phyloP scores from a whole-genome alignment of 2,797 vertebrate genomes.

The Steatocranus sp. region DNA sequence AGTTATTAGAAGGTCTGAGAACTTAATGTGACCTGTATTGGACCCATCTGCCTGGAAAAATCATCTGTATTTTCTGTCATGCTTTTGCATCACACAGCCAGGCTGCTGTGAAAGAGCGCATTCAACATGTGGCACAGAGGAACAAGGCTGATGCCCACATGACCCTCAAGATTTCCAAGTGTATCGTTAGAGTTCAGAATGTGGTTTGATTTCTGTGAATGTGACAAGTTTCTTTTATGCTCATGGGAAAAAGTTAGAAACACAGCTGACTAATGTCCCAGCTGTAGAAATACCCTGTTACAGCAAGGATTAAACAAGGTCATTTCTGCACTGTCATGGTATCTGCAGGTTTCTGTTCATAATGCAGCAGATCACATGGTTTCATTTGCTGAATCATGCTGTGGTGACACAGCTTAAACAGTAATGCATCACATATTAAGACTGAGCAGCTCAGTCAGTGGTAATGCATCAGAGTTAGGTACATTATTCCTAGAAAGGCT shows the following conservation, averaged over 20 bases:
- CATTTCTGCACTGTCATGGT: conserved; percentile 5
- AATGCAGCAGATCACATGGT: neutral
- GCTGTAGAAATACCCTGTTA: neutral
- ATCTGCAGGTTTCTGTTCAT: conserved; percentile 5
- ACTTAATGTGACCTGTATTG: neutral
- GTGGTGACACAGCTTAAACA: neutral
- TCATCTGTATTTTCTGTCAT: conserved; percentile 11
- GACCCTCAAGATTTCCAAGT: conserved; percentile 33
- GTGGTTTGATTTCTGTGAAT: neutral
- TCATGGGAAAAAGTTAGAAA: neutral
- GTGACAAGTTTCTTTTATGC: neutral
- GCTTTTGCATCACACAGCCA: conserved; percentile 51
- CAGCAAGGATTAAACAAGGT: neutral
- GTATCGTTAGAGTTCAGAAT: neutral
- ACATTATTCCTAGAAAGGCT: neutral
- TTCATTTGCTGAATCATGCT: neutral
- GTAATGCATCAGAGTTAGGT: neutral
- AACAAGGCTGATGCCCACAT: conserved; percentile 47
- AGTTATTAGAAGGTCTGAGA: neutral
- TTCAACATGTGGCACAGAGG: conserved; percentile 49
- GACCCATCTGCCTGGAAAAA: conserved; percentile 5
- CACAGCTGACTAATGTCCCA: neutral
- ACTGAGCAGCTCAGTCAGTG: neutral
- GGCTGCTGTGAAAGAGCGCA: conserved; percentile 58
- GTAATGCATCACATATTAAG: neutral